phyloP scores from a whole-genome alignment of 2,797 vertebrate species.

The Takifugu ocellatus region DNA sequence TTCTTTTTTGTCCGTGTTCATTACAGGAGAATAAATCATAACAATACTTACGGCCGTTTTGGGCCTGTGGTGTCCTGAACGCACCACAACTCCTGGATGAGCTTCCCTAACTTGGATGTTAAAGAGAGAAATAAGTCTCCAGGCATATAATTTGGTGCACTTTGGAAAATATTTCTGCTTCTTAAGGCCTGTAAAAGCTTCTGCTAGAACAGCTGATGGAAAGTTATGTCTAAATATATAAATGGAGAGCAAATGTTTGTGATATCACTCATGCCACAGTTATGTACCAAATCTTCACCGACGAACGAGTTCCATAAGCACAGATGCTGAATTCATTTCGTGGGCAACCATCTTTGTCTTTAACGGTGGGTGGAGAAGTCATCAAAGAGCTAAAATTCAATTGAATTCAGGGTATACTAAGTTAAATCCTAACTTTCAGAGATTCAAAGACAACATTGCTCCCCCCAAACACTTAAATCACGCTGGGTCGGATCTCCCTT shows the following conservation, averaged over 20 bases:
- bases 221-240: constrained; percentile 1
- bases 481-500: neutral
- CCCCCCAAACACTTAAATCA: constrained; percentile 13
- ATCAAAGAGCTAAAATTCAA: neutral
- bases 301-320: too few relatives aligned
- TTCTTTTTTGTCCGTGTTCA: constrained; percentile 4
- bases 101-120: constrained; percentile 30
- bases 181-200: constrained; percentile 25
- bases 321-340: neutral
- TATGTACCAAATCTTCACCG: too few relatives aligned
- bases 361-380: neutral
- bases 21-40: constrained; percentile 8
- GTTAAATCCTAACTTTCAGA: neutral
- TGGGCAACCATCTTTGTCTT: neutral
- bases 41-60: constrained; percentile 18
- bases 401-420: too few relatives aligned
- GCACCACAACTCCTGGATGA: constrained; percentile 21
- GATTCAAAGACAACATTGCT: neutral
- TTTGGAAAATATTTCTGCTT: constrained; percentile 30
- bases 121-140: constrained; percentile 28
- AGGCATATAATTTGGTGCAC: constrained; percentile 62
- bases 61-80: constrained; percentile 18
- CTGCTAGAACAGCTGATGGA: constrained; percentile 15
- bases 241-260: neutral
- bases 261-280: too few relatives aligned